Conservation (phyloP, 2,797 vertebrate species). For the Sardinella longiceps region DNA sequence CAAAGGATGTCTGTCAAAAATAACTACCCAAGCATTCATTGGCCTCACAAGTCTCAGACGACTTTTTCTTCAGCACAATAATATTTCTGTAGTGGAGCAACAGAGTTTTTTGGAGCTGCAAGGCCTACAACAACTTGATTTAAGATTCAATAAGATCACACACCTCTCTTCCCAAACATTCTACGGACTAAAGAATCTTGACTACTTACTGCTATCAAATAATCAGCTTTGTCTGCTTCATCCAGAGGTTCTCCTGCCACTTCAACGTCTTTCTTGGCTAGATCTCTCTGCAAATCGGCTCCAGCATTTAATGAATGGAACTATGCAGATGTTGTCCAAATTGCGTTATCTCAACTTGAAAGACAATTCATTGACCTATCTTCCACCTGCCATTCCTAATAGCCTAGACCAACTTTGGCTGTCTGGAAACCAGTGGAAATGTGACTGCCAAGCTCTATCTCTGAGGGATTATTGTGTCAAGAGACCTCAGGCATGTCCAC, state of each 20-base stretch:
- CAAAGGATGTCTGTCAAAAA: slow-evolving; percentile 81
- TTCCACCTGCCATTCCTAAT: slow-evolving; percentile 71
- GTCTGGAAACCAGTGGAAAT: slow-evolving; percentile 90
- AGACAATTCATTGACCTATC: slow-evolving; percentile 79
- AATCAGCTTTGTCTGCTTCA: slow-evolving; percentile 81
- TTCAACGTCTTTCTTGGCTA: slow-evolving; percentile 79
- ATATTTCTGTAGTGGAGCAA: slow-evolving; percentile 81
- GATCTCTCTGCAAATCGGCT: slow-evolving; percentile 81
- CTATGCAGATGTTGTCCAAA: slow-evolving; percentile 74
- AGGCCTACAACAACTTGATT: slow-evolving; percentile 86
- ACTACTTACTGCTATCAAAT: slow-evolving; percentile 88
- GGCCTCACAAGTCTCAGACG: slow-evolving; percentile 86
- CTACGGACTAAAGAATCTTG: slow-evolving; percentile 83
- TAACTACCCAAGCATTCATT: slow-evolving; percentile 79
- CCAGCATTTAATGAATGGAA: slow-evolving; percentile 69
- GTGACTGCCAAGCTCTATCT: slow-evolving; percentile 80
- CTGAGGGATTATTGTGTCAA: slow-evolving; percentile 82
- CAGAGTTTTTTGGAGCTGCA: slow-evolving; percentile 84
- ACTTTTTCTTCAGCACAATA: slow-evolving; percentile 87
- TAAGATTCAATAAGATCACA: slow-evolving; percentile 85
- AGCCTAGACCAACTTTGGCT: slow-evolving; percentile 89
- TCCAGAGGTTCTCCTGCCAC: slow-evolving; percentile 67
- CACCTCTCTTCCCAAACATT: slow-evolving; percentile 78
- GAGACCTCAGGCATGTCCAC: slow-evolving; percentile 79
- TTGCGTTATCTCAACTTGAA: slow-evolving; percentile 86